Percentiles rank a stretch among this genome's conserved stretches.
Evolutionary conservation across 2,113 vertebrate species (phyloP).

Genomic region (Daboia siamensis): DNA sequence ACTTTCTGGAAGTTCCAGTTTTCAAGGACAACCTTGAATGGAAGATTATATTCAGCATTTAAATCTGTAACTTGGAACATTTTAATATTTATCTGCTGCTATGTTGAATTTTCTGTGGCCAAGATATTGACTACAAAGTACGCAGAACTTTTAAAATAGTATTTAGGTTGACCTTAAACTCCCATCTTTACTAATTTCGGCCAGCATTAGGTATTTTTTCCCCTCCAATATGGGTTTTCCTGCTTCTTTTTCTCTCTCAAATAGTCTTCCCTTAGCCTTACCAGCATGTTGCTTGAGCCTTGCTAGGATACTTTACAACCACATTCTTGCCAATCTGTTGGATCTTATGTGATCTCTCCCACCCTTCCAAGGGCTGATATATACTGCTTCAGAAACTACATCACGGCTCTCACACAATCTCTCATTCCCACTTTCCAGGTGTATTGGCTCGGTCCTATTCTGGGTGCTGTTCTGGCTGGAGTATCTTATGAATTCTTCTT

Average conservation of each 20-base stretch:
- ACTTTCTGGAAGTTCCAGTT: background rate
- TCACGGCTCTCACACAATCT: background rate
- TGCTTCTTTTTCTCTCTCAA: background rate
- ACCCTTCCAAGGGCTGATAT: background rate
- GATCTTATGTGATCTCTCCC: background rate
- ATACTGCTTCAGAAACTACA: background rate
- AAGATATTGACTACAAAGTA: background rate
- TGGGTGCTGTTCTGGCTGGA: conserved; percentile 73
- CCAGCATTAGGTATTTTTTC: background rate
- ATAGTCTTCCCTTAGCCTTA: background rate
- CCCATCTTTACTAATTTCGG: background rate
- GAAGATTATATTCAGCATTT: background rate
- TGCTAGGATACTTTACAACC: background rate
- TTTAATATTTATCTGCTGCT: background rate
- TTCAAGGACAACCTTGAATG: background rate
- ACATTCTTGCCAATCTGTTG: background rate
- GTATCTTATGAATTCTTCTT: conserved; percentile 79
- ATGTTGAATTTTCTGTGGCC: background rate
- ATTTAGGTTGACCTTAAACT: background rate
- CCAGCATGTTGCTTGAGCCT: background rate
- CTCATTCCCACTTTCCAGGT: conserved; percentile 59
- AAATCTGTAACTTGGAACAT: background rate
- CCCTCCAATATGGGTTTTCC: background rate
- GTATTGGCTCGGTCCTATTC: conserved; percentile 76
- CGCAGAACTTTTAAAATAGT: background rate